phyloP scores from a whole-genome alignment of 2,888 invertebrate species.

The Acanthosepion pharaonis region DNA sequence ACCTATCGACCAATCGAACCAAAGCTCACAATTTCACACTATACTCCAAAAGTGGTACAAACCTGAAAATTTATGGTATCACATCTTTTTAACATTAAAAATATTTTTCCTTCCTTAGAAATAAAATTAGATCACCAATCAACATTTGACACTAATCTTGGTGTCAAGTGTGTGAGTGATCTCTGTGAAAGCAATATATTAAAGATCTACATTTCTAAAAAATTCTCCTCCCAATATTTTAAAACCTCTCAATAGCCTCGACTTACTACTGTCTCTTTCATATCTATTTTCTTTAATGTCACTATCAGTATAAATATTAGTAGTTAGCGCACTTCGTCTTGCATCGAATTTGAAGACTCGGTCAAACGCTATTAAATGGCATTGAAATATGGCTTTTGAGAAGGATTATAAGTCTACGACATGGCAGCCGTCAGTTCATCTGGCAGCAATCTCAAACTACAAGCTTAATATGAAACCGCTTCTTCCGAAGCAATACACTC shows the following conservation, averaged over 20 bases:
- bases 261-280: not conserved
- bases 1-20: too few relatives aligned
- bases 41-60: too few relatives aligned
- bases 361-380: not conserved
- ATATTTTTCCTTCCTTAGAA: too few relatives aligned
- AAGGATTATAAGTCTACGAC: not conserved
- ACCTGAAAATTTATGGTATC: too few relatives aligned
- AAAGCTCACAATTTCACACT: too few relatives aligned
- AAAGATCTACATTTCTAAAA: too few relatives aligned
- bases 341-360: not conserved
- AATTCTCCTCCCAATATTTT: not conserved
- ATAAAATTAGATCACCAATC: too few relatives aligned
- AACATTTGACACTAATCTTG: too few relatives aligned
- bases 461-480: not conserved
- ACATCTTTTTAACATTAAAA: too few relatives aligned
- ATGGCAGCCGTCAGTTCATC: not conserved
- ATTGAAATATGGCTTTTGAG: not conserved
- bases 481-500: not conserved
- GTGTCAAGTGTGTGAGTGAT: too few relatives aligned
- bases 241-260: not conserved
- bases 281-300: not conserved
- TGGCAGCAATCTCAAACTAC: not conserved
- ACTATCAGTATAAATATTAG: not conserved
- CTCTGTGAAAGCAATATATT: too few relatives aligned
- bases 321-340: not conserved